A percentile compares a stretch with the other conserved stretches of the same genome.
phyloP scores from a whole-genome alignment of 2,113 vertebrate genomes.

The Uria aalge region DNA sequence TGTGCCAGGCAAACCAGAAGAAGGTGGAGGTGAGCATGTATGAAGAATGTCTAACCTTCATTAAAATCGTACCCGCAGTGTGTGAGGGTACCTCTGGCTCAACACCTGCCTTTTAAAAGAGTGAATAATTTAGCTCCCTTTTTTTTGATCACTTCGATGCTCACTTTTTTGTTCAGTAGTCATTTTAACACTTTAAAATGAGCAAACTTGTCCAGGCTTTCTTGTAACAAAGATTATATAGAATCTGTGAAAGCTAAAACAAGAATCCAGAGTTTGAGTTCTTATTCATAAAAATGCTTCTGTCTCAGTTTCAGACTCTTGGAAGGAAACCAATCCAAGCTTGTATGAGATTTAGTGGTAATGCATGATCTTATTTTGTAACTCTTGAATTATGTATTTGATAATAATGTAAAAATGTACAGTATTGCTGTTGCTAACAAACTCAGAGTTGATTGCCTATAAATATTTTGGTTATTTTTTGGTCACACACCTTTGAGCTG shows the following conservation, averaged over 20 bases:
- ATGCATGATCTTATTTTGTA: constrained; percentile 80
- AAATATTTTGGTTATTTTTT: constrained; percentile 72
- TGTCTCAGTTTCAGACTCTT: constrained; percentile 60
- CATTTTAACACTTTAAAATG: constrained; percentile 41
- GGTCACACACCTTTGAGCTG: constrained; percentile 66
- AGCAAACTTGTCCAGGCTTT: constrained; percentile 43
- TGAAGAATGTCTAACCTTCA: neutral
- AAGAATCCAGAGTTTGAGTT: neutral
- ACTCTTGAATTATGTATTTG: constrained; percentile 75
- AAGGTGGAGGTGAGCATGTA: neutral
- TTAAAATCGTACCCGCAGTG: neutral
- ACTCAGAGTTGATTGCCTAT: constrained; percentile 73
- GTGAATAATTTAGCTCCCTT: neutral
- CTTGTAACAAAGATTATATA: constrained; percentile 32
- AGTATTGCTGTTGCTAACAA: constrained; percentile 77
- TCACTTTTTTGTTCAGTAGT: constrained; percentile 51
- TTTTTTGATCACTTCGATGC: neutral
- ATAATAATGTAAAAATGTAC: constrained; percentile 80
- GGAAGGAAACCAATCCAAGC: constrained; percentile 49
- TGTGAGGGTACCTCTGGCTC: neutral
- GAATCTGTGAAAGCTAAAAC: constrained; percentile 43
- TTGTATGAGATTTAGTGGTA: constrained; percentile 74
- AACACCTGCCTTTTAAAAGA: neutral
- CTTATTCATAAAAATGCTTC: constrained; percentile 28
- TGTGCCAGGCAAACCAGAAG: neutral